Evolutionary conservation across 2,888 invertebrate species (phyloP).

Genomic region (Biston betularia): DNA sequence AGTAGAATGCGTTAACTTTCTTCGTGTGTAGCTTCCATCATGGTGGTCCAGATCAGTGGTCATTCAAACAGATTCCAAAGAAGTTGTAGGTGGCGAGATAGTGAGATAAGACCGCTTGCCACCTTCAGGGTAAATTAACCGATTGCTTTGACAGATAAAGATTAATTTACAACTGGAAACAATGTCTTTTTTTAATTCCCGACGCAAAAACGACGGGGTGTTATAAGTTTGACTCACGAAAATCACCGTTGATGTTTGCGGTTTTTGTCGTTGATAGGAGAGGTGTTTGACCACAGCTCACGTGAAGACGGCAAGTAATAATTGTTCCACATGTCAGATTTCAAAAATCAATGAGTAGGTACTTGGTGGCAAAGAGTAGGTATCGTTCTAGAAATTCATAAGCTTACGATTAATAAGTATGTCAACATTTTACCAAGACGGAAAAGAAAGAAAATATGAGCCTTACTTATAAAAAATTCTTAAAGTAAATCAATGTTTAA

Average conservation of each 20-base stretch:
- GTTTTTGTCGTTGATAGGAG: not conserved
- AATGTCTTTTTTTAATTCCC: not conserved
- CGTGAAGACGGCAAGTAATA: not conserved
- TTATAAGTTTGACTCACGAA: no score
- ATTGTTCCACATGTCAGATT: no score
- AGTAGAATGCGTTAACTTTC: not conserved
- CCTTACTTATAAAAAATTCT: no score
- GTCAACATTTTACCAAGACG: no score
- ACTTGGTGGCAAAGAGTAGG: no score
- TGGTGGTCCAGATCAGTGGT: constrained; percentile 57
- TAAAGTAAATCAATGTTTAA: no score
- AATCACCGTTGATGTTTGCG: no score
- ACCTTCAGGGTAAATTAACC: constrained; percentile 55
- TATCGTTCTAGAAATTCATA: no score
- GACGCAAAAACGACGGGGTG: no score
- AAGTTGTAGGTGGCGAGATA: constrained; percentile 63
- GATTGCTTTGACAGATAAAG: constrained; percentile 70
- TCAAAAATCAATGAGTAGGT: no score
- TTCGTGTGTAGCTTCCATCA: constrained; percentile 15
- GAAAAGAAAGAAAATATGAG: no score
- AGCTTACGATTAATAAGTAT: no score
- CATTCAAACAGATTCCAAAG: constrained; percentile 33
- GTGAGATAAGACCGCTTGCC: constrained; percentile 59
- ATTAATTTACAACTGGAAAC: constrained; percentile 55
- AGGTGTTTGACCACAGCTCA: not conserved